Evolutionary conservation across 2,797 vertebrate species (phyloP), one percentile per base, ranked within the genome.

Genomic region (Scarus forsteni): DNA sequence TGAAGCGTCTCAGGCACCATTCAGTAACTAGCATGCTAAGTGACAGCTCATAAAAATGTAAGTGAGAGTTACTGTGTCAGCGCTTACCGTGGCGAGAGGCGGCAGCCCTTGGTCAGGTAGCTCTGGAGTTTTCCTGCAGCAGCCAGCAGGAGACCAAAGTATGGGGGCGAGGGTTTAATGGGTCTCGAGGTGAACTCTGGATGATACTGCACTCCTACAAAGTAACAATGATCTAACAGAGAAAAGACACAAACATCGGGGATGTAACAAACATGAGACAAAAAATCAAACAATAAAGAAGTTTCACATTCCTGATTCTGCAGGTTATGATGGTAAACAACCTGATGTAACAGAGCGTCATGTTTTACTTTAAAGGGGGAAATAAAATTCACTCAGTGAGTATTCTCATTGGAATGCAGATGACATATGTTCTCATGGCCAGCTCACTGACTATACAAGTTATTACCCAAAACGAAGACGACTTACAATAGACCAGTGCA

Each of bases 161-260:
- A 99, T 0, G 98, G 98, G 1, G 97, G 96, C 4, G 97, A 99
- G 0, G 97, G 97, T 75, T 98, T 99, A 81, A 99, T 98, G 48
- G 98, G 98, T 35, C 98, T 95, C 8, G 97, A 99, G 76, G 97
- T 97, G 87, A 99, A 99, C 81, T 99, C 98, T 0, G 98, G 97
- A 64, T 99, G 98, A 73, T 96, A 99, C 91, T 99, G 98, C 39
- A 99, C 96, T 1, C 97, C 98, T 10, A 98, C 96, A 12, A 98
- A 99, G 86, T 98, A 99, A 18, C 95, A 93, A n/a, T 98, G 97
- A 39, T 97, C 97, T 99, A 87, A 75, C 75, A 77, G 9, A 56
- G 50, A 50, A 19, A 8, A n/a, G 35, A 40, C 3, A 12, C 1
- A 6, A 5, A 27, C 19, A 7, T 13, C 45, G 5, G 40, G 10